Evolutionary conservation across 2,113 vertebrate species (phyloP).

Genomic region (Centrocercus urophasianus): DNA sequence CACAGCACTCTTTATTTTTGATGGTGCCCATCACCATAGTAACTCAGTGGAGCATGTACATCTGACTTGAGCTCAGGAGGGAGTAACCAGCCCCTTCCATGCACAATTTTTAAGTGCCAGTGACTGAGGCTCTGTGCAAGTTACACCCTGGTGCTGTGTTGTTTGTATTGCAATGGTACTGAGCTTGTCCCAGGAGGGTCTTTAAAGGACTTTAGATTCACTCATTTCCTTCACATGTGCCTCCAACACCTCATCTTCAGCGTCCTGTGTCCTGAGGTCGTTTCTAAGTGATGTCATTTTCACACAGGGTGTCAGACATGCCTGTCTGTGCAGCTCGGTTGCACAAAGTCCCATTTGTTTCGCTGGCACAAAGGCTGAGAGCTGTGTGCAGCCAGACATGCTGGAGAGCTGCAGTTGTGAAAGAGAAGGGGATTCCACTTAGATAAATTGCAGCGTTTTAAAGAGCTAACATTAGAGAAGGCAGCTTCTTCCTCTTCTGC

Average conservation of each 20-base stretch:
- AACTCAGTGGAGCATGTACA: not conserved
- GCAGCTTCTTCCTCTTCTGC: not conserved
- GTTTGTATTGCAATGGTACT: slow-evolving; percentile 5
- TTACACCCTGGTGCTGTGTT: not conserved
- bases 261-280: not conserved
- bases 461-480: not conserved
- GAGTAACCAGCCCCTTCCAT: not conserved
- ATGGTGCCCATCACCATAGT: not conserved
- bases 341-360: not conserved
- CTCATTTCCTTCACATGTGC: slow-evolving; percentile 20
- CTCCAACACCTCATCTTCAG: slow-evolving; percentile 11
- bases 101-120: not conserved
- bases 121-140: not conserved
- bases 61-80: not conserved
- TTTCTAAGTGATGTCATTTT: not conserved
- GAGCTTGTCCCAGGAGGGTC: not conserved
- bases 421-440: not conserved
- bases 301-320: not conserved
- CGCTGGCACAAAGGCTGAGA: not conserved
- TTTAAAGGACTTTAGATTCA: slow-evolving; percentile 29
- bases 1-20: not conserved
- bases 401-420: not conserved
- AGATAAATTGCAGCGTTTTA: not conserved
- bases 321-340: not conserved
- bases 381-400: not conserved